phyloP scores from a whole-genome alignment of 92 coral and sea anemone genomes.

The Epizoanthus fatuus region DNA sequence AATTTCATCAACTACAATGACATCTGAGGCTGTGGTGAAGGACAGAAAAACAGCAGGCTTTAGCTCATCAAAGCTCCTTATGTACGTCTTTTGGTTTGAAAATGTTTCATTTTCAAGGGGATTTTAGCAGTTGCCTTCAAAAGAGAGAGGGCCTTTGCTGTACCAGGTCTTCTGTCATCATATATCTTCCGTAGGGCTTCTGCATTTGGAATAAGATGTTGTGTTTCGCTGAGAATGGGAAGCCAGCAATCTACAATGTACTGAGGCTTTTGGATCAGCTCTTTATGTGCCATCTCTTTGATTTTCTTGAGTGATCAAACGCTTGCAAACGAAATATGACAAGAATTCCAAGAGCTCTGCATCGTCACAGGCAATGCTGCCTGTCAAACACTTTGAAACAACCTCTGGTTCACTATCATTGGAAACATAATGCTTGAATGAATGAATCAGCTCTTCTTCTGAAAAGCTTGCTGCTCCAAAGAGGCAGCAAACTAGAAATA shows the following conservation, averaged over 20 bases:
- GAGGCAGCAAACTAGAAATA: slow-evolving; percentile 40
- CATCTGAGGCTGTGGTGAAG: slow-evolving; percentile 7
- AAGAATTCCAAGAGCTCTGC: slow-evolving; percentile 60
- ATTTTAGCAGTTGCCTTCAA: slow-evolving; percentile 8
- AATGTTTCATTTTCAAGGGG: too few species aligned
- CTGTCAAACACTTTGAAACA: slow-evolving; percentile 38
- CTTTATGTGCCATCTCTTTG: slow-evolving; percentile 43
- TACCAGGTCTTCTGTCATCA: too few species aligned
- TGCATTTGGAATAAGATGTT: slow-evolving; percentile 14
- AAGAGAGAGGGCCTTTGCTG: too few species aligned
- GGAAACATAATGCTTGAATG: slow-evolving; percentile 56
- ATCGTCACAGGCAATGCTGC: slow-evolving; percentile 45
- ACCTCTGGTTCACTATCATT: slow-evolving; percentile 15
- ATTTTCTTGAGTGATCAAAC: slow-evolving; percentile 24
- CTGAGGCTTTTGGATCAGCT: slow-evolving; percentile 41
- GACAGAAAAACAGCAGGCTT: neutral
- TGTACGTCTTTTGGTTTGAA: too few species aligned
- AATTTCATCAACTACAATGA: neutral
- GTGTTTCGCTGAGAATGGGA: slow-evolving; percentile 18
- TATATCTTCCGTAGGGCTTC: neutral
- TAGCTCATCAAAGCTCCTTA: too few species aligned
- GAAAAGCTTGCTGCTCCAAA: slow-evolving; percentile 49
- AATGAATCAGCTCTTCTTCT: neutral
- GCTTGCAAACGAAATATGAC: slow-evolving; percentile 55
- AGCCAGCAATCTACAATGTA: slow-evolving; percentile 53